These are phyloP conservation scores for Drosophila nigricruria DNA, from an alignment of 2,888 invertebrate species.

Conservation along the genomic window DNA sequence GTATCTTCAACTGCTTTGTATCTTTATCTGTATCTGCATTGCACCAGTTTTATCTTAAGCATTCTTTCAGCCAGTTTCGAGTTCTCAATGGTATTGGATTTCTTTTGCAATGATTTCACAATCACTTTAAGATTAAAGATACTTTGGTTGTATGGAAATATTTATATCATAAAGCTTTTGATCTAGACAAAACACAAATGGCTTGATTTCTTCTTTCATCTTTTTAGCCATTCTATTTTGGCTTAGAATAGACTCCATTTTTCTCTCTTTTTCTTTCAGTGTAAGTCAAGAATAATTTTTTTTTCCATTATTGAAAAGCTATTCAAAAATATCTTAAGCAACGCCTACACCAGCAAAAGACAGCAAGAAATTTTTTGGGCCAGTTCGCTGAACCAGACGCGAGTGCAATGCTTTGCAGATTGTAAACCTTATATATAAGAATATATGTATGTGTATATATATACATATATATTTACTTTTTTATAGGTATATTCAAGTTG, in stretches of 20 bases:
- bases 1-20: not conserved
- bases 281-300: not conserved
- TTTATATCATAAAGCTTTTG: not conserved
- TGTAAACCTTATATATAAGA: slow-evolving; percentile 1
- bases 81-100: slow-evolving; percentile 11
- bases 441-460: not conserved
- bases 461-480: not conserved
- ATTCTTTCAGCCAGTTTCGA: slow-evolving; percentile 6
- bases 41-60: not conserved
- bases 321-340: not conserved
- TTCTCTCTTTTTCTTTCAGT: not conserved
- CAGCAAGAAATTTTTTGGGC: not conserved
- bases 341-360: not conserved
- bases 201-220: not conserved
- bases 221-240: too few relatives aligned
- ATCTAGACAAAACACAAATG: not conserved
- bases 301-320: not conserved
- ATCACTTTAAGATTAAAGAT: not conserved
- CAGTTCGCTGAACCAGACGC: slow-evolving; percentile 21
- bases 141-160: not conserved
- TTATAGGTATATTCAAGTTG: slow-evolving; percentile 4
- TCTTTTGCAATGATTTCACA: slow-evolving; percentile 2
- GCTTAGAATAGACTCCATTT: not conserved
- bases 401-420: slow-evolving; percentile 16
- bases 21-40: slow-evolving; percentile 4